These are phyloP conservation scores for Patagioenas fasciata DNA, from an alignment of 2,113 vertebrate species.

Conservation along the genomic window DNA sequence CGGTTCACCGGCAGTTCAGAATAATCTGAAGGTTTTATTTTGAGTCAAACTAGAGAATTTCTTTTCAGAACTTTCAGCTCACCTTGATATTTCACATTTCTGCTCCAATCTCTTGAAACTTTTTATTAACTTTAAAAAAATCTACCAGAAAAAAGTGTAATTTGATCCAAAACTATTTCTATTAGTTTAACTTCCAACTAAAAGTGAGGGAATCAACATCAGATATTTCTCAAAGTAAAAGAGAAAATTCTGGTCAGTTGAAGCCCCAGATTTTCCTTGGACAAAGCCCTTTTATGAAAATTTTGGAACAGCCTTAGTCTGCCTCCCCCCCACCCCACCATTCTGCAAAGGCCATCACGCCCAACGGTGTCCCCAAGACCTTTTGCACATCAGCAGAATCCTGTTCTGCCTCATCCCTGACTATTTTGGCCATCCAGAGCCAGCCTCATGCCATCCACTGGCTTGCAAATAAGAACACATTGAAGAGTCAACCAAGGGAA, in stretches of 20 bases:
- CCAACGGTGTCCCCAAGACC: background rate
- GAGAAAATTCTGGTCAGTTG: background rate
- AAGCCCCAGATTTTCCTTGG: background rate
- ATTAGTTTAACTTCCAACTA: background rate
- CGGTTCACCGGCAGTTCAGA: slow-evolving; percentile 62
- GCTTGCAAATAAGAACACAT: slow-evolving; percentile 25
- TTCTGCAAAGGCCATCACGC: background rate
- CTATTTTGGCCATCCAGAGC: background rate
- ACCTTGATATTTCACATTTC: slow-evolving; percentile 43
- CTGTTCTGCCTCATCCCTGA: background rate
- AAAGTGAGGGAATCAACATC: background rate
- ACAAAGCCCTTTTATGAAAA: background rate
- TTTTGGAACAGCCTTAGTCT: background rate
- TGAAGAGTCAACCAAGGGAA: background rate
- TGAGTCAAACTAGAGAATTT: slow-evolving; percentile 47
- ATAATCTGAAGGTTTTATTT: slow-evolving; percentile 64
- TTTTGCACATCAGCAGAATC: slow-evolving; percentile 20
- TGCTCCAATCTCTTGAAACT: background rate
- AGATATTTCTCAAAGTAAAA: background rate
- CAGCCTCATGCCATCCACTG: slow-evolving; percentile 19
- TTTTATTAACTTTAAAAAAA: background rate
- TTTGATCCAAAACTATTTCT: background rate
- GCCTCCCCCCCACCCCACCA: background rate
- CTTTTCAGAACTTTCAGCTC: slow-evolving; percentile 36
- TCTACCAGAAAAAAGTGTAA: background rate